Conservation (phyloP, 2,113 vertebrate species). For the Cranoglanis bouderius region DNA sequence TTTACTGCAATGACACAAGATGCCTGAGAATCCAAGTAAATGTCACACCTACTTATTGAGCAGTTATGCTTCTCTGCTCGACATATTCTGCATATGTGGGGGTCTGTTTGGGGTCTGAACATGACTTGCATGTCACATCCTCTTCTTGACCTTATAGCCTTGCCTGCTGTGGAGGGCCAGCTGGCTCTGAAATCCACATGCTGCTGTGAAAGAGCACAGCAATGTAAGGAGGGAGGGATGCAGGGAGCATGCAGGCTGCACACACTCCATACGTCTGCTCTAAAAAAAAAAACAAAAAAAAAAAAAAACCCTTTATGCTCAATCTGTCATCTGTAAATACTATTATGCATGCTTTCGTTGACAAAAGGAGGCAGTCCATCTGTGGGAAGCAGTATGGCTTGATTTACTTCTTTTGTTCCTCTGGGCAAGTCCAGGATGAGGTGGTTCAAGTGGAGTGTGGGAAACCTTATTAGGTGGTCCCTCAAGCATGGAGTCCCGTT, state of each 20-base stretch:
- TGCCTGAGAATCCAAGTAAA: slow-evolving; percentile 50
- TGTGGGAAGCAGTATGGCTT: slow-evolving; percentile 46
- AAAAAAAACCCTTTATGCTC: slow-evolving; percentile 42
- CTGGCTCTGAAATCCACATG: slow-evolving; percentile 41
- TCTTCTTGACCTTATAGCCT: slow-evolving; percentile 33
- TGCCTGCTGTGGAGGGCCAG: slow-evolving; percentile 20
- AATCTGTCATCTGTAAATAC: slow-evolving; percentile 55
- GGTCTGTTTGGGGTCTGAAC: slow-evolving; percentile 41
- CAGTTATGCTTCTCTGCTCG: background rate
- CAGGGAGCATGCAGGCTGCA: slow-evolving; percentile 17
- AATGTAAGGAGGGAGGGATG: background rate
- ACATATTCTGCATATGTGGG: background rate
- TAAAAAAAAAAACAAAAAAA: slow-evolving; percentile 45
- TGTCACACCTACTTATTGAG: slow-evolving; percentile 46
- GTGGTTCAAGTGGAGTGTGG: slow-evolving; percentile 45
- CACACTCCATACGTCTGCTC: slow-evolving; percentile 42
- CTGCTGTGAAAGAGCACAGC: slow-evolving; percentile 38
- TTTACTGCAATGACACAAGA: slow-evolving; percentile 40
- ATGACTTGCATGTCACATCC: slow-evolving; percentile 42
- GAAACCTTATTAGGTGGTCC: slow-evolving; percentile 40
- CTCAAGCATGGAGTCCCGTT: background rate
- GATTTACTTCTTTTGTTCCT: slow-evolving; percentile 50
- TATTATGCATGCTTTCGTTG: slow-evolving; percentile 50
- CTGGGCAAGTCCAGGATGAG: slow-evolving; percentile 32
- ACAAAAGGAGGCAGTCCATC: slow-evolving; percentile 49